These are phyloP conservation scores for Cecropterus lyciades DNA, from an alignment of 1,140 invertebrate species.

Conservation along the genomic window DNA sequence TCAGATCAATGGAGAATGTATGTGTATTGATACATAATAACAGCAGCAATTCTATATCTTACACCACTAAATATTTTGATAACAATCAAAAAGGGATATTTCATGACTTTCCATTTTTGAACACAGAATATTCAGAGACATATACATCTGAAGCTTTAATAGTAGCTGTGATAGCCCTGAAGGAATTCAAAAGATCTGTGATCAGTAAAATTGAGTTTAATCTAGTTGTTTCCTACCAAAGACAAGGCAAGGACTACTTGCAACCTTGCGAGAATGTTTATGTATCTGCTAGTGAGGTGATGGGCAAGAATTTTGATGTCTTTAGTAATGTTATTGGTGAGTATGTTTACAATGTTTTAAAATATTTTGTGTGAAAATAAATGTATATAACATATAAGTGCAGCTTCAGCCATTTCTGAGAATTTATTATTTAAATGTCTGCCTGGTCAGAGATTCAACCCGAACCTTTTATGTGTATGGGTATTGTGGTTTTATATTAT, in stretches of 20 bases:
- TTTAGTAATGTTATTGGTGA: constrained; percentile 46
- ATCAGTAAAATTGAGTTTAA: constrained; percentile 54
- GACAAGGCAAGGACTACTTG: constrained; percentile 44
- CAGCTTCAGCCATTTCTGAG: too few species aligned
- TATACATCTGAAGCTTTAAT: constrained; percentile 39
- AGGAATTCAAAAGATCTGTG: constrained; percentile 53
- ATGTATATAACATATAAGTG: too few species aligned
- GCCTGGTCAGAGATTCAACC: too few species aligned
- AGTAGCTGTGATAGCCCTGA: constrained; percentile 48
- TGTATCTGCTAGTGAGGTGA: constrained; percentile 51
- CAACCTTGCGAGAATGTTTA: constrained; percentile 56
- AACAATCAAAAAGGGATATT: constrained; percentile 10
- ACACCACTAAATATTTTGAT: constrained; percentile 61
- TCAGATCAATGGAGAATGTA: constrained; percentile 57
- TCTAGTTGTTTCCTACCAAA: constrained; percentile 54
- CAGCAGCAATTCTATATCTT: constrained; percentile 46
- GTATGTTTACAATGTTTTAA: constrained; percentile 15
- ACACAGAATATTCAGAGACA: constrained; percentile 39
- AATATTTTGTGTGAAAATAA: too few species aligned
- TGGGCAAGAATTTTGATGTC: constrained; percentile 60
- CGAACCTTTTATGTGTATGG: too few species aligned
- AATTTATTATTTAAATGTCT: too few species aligned
- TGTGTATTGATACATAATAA: constrained; percentile 53
- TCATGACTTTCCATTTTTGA: constrained; percentile 47
- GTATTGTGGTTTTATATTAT: too few species aligned